Conservation (phyloP, 2,888 invertebrate genomes). For the Tetragonula carbonaria region DNA sequence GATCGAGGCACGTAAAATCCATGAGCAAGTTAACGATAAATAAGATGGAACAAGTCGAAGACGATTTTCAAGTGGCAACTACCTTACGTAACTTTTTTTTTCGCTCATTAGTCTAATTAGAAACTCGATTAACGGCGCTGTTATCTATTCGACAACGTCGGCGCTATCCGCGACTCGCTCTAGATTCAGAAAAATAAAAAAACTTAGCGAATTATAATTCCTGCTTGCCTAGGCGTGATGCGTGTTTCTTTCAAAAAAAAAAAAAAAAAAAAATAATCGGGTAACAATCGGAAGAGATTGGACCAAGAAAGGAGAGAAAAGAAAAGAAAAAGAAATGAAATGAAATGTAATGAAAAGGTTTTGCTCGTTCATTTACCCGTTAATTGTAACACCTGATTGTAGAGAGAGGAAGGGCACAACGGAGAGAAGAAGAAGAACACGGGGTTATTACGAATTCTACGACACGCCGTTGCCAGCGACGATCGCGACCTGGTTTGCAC, state of each 20-base stretch:
- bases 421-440: background rate
- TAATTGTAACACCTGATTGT: background rate
- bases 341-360: too few species aligned
- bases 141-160: conserved; percentile 1
- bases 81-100: conserved; percentile 54
- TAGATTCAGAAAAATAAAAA: background rate
- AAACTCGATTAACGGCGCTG: conserved; percentile 22
- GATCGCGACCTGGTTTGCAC: conserved; percentile 67
- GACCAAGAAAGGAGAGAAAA: background rate
- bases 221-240: background rate
- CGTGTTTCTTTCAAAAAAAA: background rate
- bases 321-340: too few species aligned
- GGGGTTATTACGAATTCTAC: conserved; percentile 63
- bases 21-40: background rate
- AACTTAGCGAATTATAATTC: background rate
- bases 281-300: background rate
- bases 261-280: background rate
- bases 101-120: conserved; percentile 56
- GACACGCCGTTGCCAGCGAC: conserved; percentile 46
- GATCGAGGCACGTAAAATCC: background rate
- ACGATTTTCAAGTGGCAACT: conserved; percentile 31
- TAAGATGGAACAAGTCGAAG: conserved; percentile 31
- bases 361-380: background rate
- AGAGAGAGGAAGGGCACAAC: background rate
- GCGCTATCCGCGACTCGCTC: background rate